A percentile compares a stretch with the other conserved stretches of the same genome.
Conservation (phyloP, 2,888 invertebrate species). For the Drosophila tripunctata region DNA sequence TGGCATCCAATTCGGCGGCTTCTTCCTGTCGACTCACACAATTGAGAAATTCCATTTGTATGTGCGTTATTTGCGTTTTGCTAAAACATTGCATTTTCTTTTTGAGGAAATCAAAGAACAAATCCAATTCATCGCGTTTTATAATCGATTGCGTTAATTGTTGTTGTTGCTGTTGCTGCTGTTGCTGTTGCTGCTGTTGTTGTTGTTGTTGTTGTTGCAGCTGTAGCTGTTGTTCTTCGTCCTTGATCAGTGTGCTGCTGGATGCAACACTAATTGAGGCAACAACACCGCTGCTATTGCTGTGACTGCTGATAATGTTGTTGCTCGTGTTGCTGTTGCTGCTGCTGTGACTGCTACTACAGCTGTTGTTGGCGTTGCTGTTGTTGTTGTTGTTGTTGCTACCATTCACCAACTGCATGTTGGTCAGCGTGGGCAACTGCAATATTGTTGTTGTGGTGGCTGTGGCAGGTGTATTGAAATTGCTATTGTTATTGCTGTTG, state of each 20-base stretch:
- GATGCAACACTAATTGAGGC: constrained; percentile 32
- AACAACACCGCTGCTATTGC: not conserved
- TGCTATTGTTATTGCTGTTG: not conserved
- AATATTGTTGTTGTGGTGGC: constrained; percentile 50
- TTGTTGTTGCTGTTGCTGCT: constrained; percentile 25
- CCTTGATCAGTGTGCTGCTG: constrained; percentile 48
- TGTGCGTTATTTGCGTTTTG: constrained; percentile 80
- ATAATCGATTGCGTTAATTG: constrained; percentile 36
- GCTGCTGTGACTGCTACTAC: too few relatives aligned
- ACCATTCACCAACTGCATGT: not conserved
- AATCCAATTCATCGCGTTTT: constrained; percentile 80
- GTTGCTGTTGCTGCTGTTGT: constrained; percentile 27
- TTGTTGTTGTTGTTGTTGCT: too few relatives aligned
- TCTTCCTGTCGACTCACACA: constrained; percentile 80
- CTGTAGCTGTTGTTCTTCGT: constrained; percentile 60
- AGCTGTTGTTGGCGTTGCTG: too few relatives aligned
- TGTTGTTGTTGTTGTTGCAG: constrained; percentile 10
- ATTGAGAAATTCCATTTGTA: constrained; percentile 82
- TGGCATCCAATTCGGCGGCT: constrained; percentile 64
- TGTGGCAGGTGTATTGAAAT: constrained; percentile 7
- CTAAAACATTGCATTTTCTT: constrained; percentile 82
- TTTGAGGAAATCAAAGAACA: constrained; percentile 82
- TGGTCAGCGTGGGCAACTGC: constrained; percentile 61
- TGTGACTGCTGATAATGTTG: too few relatives aligned
- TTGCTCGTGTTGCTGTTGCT: too few relatives aligned